Percentiles rank a stretch among this genome's conserved stretches.
Evolutionary conservation across 2,113 vertebrate genomes (phyloP).

Genomic region (Stigmatopora argus): DNA sequence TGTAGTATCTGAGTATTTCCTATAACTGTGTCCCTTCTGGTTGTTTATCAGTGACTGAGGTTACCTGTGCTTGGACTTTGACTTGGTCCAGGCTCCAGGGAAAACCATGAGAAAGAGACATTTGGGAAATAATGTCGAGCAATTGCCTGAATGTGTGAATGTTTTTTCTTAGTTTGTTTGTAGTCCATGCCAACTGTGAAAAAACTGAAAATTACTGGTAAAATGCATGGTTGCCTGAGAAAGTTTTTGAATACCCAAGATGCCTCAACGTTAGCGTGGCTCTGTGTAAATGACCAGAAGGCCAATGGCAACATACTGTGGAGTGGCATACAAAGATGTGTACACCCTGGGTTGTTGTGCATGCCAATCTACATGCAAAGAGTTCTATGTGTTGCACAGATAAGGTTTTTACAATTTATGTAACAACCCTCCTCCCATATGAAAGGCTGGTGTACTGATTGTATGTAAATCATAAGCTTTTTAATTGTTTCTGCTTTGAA

Average conservation of each 20-base stretch:
- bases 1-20: not conserved
- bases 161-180: not conserved
- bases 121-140: not conserved
- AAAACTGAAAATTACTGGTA: no score
- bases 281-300: no score
- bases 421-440: not conserved
- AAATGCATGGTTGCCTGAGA: no score
- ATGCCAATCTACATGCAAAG: not conserved
- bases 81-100: constrained; percentile 9
- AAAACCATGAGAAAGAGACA: not conserved
- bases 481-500: not conserved
- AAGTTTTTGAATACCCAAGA: no score
- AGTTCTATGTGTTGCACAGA: not conserved
- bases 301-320: no score
- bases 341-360: no score
- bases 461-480: not conserved
- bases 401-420: not conserved
- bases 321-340: no score
- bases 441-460: not conserved
- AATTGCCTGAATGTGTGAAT: not conserved
- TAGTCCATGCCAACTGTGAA: not conserved
- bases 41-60: constrained; percentile 43
- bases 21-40: constrained; percentile 11
- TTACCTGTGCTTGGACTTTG: constrained; percentile 50
- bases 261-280: no score